Evolutionary conservation across 1,140 invertebrate species (phyloP).

Genomic region (Aleiodes sp.): DNA sequence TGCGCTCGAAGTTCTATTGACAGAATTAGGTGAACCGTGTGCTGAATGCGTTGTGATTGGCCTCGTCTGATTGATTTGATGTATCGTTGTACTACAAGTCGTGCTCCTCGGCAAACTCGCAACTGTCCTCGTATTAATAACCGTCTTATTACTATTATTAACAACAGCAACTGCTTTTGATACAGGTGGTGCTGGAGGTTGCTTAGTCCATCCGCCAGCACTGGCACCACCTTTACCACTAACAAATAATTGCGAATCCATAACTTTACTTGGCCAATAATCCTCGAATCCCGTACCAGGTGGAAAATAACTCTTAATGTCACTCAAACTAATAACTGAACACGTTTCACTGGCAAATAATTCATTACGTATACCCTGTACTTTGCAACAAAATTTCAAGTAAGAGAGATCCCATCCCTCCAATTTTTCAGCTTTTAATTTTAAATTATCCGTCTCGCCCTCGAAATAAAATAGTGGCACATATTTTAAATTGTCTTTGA

Average conservation of each 20-base stretch:
- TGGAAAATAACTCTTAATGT: conserved; percentile 91
- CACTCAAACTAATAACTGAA: conserved; percentile 86
- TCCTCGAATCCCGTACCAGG: conserved; percentile 88
- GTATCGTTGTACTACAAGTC: conserved; percentile 44
- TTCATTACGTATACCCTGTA: conserved; percentile 91
- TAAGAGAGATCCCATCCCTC: conserved; percentile 92
- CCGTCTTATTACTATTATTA: background rate
- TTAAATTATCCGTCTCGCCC: conserved; percentile 89
- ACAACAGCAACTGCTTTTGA: conserved; percentile 38
- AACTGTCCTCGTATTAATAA: conserved; percentile 32
- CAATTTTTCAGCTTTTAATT: conserved; percentile 83
- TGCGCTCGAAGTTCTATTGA: conserved; percentile 48
- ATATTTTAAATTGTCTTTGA: conserved; percentile 83
- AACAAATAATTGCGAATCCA: conserved; percentile 78
- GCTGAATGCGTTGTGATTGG: conserved; percentile 52
- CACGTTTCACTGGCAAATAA: conserved; percentile 89
- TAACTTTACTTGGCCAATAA: conserved; percentile 89
- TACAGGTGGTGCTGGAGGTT: conserved; percentile 62
- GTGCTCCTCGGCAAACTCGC: conserved; percentile 47
- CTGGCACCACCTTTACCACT: conserved; percentile 69
- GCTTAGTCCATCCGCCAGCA: conserved; percentile 72
- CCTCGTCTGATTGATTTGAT: conserved; percentile 52
- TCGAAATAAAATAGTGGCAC: conserved; percentile 95
- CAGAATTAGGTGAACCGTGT: conserved; percentile 52
- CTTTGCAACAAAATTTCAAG: conserved; percentile 93